Conservation (phyloP, 92 coral and sea anemone species). For the Phenganax marumi region DNA sequence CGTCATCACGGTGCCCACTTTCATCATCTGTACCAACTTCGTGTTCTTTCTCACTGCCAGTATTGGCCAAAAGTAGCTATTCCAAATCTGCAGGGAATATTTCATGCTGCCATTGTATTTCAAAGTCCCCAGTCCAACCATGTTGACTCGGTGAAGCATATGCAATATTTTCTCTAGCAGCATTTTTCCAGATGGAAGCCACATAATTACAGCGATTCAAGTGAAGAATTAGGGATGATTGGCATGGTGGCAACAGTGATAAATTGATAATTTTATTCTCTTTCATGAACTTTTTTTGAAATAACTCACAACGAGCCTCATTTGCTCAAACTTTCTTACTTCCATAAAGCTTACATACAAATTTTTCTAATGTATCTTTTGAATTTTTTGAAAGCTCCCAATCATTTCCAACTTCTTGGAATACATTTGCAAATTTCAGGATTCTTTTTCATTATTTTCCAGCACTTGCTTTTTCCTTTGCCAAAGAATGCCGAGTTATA, state of each 20-base stretch:
- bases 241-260: constrained; percentile 11
- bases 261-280: constrained; percentile 6
- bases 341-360: constrained; percentile 10
- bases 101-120: constrained; percentile 3
- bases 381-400: constrained; percentile 15
- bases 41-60: constrained; percentile 2
- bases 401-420: constrained; percentile 22
- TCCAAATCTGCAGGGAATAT: constrained; percentile 5
- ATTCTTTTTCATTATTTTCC: background rate
- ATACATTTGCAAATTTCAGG: constrained; percentile 2
- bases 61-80: constrained; percentile 6
- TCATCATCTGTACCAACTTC: constrained; percentile 17
- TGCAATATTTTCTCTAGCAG: background rate
- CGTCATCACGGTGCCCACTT: background rate
- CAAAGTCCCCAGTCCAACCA: constrained; percentile 5
- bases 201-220: constrained; percentile 17
- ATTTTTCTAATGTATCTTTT: background rate
- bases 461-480: constrained; percentile 20
- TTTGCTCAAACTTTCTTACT: background rate
- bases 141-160: constrained; percentile 9
- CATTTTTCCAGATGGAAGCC: constrained; percentile 5
- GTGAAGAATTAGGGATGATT: constrained; percentile 12
- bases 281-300: constrained; percentile 4
- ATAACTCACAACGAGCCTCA: constrained; percentile 1
- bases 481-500: constrained; percentile 14